phyloP scores from a whole-genome alignment of 2,113 vertebrate species.

The Aplodontia rufa region DNA sequence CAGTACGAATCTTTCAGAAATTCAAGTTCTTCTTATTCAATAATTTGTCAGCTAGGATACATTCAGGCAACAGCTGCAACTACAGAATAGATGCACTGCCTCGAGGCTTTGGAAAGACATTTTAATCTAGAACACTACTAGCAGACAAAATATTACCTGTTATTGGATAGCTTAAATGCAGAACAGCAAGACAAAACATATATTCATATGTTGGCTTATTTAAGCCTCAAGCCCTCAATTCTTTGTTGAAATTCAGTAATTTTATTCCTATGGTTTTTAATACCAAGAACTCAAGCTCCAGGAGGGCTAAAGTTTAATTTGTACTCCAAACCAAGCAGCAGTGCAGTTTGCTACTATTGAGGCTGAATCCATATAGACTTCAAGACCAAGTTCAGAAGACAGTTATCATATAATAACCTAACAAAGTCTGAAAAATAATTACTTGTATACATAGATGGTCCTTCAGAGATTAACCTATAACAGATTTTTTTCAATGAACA shows the following conservation, averaged over 20 bases:
- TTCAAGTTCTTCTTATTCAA: constrained; percentile 64
- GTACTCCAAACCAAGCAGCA: constrained; percentile 57
- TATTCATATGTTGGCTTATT: constrained; percentile 55
- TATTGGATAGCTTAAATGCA: constrained; percentile 15
- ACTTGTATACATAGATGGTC: not conserved
- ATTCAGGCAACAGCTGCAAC: constrained; percentile 65
- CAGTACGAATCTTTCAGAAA: constrained; percentile 67
- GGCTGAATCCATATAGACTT: not conserved
- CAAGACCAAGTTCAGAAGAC: constrained; percentile 37
- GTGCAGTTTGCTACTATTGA: constrained; percentile 1
- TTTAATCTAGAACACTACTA: constrained; percentile 48
- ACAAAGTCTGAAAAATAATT: constrained; percentile 47
- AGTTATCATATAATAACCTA: not conserved
- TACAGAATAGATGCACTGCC: constrained; percentile 58
- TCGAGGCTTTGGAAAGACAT: constrained; percentile 45
- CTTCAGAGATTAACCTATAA: not conserved
- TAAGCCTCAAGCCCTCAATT: constrained; percentile 38
- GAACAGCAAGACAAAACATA: constrained; percentile 45
- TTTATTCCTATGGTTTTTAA: constrained; percentile 43
- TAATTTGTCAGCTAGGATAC: constrained; percentile 40
- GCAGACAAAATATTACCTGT: constrained; percentile 53
- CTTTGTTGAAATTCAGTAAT: not conserved
- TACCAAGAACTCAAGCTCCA: constrained; percentile 60
- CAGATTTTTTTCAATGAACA: not conserved
- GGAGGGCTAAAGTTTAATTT: constrained; percentile 29